These are phyloP conservation scores for Styela clava DNA, from an alignment of 23 tunicate species.

Conservation along the genomic window DNA sequence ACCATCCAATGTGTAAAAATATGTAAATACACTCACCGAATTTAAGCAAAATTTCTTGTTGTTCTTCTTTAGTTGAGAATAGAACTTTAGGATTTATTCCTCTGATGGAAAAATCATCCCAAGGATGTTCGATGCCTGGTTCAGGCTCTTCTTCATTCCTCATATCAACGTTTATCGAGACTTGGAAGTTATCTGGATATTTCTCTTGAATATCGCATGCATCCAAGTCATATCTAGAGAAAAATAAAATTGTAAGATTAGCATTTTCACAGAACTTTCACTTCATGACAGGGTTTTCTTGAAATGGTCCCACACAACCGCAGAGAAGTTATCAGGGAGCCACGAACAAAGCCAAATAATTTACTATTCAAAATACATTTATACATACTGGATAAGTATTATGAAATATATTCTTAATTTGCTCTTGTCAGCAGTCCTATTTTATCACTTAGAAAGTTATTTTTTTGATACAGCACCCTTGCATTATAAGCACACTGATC, in stretches of 20 bases:
- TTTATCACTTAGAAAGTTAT: too few species aligned
- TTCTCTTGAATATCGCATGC: constrained; percentile 89
- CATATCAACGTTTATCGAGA: constrained; percentile 62
- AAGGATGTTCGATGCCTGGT: constrained; percentile 13
- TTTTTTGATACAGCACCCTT: too few species aligned
- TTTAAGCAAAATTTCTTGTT: constrained; percentile 56
- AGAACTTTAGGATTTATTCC: constrained; percentile 70
- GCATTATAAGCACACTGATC: too few species aligned
- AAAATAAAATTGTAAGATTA: neutral
- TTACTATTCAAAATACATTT: too few species aligned
- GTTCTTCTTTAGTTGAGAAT: constrained; percentile 71
- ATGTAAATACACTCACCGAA: constrained; percentile 44
- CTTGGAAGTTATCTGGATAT: constrained; percentile 66
- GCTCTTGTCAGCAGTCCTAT: too few species aligned
- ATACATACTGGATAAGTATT: too few species aligned
- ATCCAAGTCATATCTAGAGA: constrained; percentile 74
- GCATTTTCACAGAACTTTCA: neutral
- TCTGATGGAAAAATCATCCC: constrained; percentile 58
- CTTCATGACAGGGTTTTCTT: too few species aligned
- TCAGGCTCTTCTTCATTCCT: constrained; percentile 35
- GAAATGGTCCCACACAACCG: too few species aligned
- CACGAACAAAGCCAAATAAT: too few species aligned
- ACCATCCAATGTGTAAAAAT: too few species aligned
- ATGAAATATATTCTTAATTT: too few species aligned
- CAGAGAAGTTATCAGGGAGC: too few species aligned